Evolutionary conservation across 2,797 vertebrate species (phyloP).

Genomic region (Acomys russatus): DNA sequence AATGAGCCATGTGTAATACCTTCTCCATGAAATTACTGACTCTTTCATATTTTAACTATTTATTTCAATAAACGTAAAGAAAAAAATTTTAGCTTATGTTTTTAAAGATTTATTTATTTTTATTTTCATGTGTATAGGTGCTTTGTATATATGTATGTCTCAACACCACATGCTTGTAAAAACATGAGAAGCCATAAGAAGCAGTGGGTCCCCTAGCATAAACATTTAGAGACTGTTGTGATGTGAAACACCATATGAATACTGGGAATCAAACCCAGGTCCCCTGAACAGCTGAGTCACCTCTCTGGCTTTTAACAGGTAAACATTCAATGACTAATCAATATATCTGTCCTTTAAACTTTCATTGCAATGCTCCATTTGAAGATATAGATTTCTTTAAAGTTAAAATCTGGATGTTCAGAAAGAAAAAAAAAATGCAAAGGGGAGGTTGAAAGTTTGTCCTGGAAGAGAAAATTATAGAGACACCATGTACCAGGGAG

Average conservation of each 20-base stretch:
- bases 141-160: background rate
- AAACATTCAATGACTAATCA: background rate
- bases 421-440: conserved; percentile 6
- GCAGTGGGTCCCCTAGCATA: background rate
- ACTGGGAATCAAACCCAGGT: background rate
- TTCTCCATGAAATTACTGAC: background rate
- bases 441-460: background rate
- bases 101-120: background rate
- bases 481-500: background rate
- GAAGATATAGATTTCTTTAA: background rate
- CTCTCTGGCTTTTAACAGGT: background rate
- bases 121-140: background rate
- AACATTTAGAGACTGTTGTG: background rate
- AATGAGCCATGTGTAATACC: background rate
- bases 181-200: background rate
- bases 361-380: conserved; percentile 4
- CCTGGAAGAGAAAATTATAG: background rate
- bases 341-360: background rate
- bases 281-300: no score
- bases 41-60: conserved; percentile 22
- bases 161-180: background rate
- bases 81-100: background rate
- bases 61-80: conserved; percentile 29
- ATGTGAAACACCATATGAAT: background rate
- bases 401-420: background rate